Evolutionary conservation across 2,797 vertebrate genomes (phyloP), one percentile per base, ranked within the genome.

Genomic region (Chiropotes sagulatus): DNA sequence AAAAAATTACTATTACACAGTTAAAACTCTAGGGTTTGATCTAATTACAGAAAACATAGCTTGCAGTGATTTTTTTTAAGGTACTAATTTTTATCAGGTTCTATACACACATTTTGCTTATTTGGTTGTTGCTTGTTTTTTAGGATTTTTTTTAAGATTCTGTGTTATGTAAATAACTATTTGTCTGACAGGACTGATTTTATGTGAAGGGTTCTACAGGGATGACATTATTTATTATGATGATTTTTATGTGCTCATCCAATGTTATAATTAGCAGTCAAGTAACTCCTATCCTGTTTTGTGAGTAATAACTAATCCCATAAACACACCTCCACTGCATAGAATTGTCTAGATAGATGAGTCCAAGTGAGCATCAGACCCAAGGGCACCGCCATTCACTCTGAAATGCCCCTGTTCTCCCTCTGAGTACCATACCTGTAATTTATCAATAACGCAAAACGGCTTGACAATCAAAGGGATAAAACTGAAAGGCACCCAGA

Each of bases 1-100:
- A 97, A 98, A 98, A 98, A 98, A 99, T 99, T 97, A 98, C 97
- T 97, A 90, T 98, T 98, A 97, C 98, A 88, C 98, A 93, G 89
- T 98, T 98, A 98, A 98, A 99, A 98, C 98, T 98, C 98, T 98
- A 98, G 98, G 94, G 97, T 97, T 98, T 98, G 94, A 98, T 98
- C 93, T 99, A 99, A 99, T 99, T 99, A 99, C 94, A 98, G 98
- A 99, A 99, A 99, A 99, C 98, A 99, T 98, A 98, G 96, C 97
- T 98, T 98, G 98, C 94, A 92, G 88, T 98, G 93, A 94, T 98
- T 98, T 98, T 98, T 97, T 98, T 98, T 98, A 99, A 98, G 97
- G 98, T 98, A 97, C 95, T 98, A 98, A 99, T 99, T 99, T 98
- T 98, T 98, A 98, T 98, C 98, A 98, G 97, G 97, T 98, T 98